These are phyloP conservation scores for Leucoma salicis DNA, from an alignment of 2,888 invertebrate genomes.

Conservation along the genomic window DNA sequence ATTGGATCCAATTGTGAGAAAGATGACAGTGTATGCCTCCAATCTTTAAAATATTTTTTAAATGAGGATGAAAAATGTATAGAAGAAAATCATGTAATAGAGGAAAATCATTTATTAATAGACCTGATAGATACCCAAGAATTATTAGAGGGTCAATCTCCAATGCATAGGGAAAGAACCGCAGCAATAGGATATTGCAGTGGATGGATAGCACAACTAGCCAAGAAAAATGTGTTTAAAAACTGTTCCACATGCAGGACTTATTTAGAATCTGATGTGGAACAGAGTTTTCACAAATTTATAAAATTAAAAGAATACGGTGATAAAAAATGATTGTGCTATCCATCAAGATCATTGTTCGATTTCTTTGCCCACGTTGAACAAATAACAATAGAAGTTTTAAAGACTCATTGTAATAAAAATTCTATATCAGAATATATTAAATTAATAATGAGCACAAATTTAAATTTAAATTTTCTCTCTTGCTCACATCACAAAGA, in stretches of 20 bases:
- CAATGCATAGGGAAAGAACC: slow-evolving; percentile 8
- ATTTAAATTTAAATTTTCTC: not conserved
- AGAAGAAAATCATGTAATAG: not conserved
- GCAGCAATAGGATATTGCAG: slow-evolving; percentile 21
- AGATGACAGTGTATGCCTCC: not conserved
- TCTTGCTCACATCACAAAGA: not conserved
- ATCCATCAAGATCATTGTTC: slow-evolving; percentile 16
- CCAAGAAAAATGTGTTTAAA: slow-evolving; percentile 7
- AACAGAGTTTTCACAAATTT: not conserved
- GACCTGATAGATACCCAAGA: not conserved
- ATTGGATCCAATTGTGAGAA: not conserved
- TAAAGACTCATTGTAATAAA: not conserved
- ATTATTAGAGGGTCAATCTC: not conserved
- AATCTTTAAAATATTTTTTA: not conserved
- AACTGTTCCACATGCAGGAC: slow-evolving; percentile 1
- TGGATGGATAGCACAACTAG: slow-evolving; percentile 18
- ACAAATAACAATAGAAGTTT: slow-evolving; percentile 6
- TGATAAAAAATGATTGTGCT: slow-evolving; percentile 18
- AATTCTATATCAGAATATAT: not conserved
- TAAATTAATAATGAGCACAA: not conserved
- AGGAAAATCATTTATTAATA: not conserved
- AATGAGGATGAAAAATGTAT: not conserved
- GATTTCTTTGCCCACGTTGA: slow-evolving; percentile 19
- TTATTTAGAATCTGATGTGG: not conserved
- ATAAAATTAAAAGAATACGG: slow-evolving; percentile 17